Evolutionary conservation across 2,888 invertebrate genomes (phyloP).

Genomic region (Taphrorychus bicolor): DNA sequence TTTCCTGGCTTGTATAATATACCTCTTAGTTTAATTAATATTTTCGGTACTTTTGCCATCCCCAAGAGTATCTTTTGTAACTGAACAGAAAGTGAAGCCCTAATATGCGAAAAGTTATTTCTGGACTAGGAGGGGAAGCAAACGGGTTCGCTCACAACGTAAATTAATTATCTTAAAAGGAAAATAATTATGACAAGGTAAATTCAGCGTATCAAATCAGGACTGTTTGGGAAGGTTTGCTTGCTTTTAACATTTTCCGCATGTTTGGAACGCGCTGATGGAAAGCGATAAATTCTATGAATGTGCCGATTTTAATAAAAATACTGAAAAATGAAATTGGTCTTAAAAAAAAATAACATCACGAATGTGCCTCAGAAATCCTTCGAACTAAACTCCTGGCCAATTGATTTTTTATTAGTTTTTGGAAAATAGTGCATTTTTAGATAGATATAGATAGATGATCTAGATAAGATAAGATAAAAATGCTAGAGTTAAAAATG

Average conservation of each 20-base stretch:
- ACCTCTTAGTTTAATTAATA: not conserved
- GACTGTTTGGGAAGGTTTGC: not conserved
- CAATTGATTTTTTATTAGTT: too few species aligned
- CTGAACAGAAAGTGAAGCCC: constrained; percentile 1
- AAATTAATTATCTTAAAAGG: constrained; percentile 6
- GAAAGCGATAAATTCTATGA: too few species aligned
- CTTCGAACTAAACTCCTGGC: too few species aligned
- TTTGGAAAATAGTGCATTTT: too few species aligned
- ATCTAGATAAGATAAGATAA: too few species aligned
- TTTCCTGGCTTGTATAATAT: not conserved
- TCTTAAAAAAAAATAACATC: too few species aligned
- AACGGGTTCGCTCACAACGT: not conserved
- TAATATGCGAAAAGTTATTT: constrained; percentile 1
- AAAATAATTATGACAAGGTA: not conserved
- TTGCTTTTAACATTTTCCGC: not conserved
- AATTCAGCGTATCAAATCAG: not conserved
- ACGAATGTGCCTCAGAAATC: too few species aligned
- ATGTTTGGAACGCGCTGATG: too few species aligned
- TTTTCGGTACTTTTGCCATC: not conserved
- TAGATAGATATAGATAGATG: too few species aligned
- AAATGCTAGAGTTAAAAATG: too few species aligned
- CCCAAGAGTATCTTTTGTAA: not conserved
- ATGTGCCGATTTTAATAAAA: too few species aligned
- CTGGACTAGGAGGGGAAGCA: not conserved
- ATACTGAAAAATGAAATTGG: too few species aligned